Conservation (phyloP, 2,888 invertebrate species). For the Drosophila multiciliata region DNA sequence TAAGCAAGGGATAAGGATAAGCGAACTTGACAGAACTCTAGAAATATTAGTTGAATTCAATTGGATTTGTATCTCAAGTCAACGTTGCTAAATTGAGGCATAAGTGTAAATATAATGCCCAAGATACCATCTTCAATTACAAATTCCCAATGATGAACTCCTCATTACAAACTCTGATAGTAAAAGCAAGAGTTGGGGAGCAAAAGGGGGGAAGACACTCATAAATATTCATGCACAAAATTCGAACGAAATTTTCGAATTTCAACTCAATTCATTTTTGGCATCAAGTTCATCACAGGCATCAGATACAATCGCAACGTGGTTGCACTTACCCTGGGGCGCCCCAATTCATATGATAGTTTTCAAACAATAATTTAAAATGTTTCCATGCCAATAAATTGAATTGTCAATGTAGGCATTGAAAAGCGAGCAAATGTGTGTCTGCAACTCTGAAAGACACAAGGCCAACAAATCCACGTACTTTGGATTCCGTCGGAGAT, state of each 20-base stretch:
- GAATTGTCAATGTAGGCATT: constrained; percentile 58
- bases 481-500: constrained; percentile 3
- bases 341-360: constrained; percentile 42
- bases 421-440: constrained; percentile 20
- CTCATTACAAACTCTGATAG: not conserved
- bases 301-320: constrained; percentile 1
- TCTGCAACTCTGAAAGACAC: constrained; percentile 28
- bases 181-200: not conserved
- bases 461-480: constrained; percentile 2
- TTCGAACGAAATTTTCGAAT: constrained; percentile 25
- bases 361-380: constrained; percentile 67
- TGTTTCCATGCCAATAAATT: constrained; percentile 68
- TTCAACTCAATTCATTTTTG: constrained; percentile 13
- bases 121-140: not conserved
- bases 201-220: not conserved
- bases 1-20: not conserved
- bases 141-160: not conserved
- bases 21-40: not conserved
- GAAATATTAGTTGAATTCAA: not conserved
- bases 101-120: not conserved
- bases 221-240: constrained; percentile 32
- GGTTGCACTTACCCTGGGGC: constrained; percentile 20
- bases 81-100: not conserved
- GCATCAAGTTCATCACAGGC: constrained; percentile 1
- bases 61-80: not conserved